phyloP scores from a whole-genome alignment of 2,797 vertebrate genomes.

The Poeciliopsis presidionis region DNA sequence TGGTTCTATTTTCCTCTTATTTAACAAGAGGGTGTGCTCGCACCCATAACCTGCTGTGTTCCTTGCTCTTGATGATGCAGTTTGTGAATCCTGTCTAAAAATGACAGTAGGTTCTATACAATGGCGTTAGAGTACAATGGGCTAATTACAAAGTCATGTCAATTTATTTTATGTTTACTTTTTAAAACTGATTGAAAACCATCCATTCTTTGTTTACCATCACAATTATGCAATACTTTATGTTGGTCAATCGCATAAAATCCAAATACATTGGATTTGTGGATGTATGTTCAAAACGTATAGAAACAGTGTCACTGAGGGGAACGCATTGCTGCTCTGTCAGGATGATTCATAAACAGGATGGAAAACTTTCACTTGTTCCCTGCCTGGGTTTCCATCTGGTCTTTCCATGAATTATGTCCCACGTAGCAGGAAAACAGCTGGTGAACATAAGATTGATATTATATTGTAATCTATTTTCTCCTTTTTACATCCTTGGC shows the following conservation, averaged over 20 bases:
- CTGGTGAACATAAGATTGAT: conserved; percentile 48
- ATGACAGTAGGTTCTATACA: not conserved
- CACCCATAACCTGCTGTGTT: not conserved
- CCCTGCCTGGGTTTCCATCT: conserved; percentile 57
- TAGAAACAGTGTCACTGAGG: conserved; percentile 31
- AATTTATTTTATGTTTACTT: not conserved
- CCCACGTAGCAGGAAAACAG: conserved; percentile 55
- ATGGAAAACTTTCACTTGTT: conserved; percentile 55
- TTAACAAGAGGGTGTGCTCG: not conserved
- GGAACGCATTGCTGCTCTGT: conserved; percentile 37
- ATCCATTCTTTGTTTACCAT: not conserved
- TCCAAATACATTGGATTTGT: not conserved
- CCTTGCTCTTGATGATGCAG: not conserved
- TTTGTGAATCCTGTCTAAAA: not conserved
- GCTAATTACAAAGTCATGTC: not conserved
- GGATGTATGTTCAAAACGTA: not conserved
- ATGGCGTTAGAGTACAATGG: not conserved
- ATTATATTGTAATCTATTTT: conserved; percentile 37
- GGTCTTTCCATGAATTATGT: conserved; percentile 54
- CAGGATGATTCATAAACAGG: conserved; percentile 35
- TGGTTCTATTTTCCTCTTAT: not conserved
- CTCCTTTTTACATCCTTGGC: conserved; percentile 10
- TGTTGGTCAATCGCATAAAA: not conserved
- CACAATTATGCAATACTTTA: not conserved
- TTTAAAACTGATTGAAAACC: not conserved